phyloP scores from a whole-genome alignment of 2,113 vertebrate genomes.

The Amazona vittata region DNA sequence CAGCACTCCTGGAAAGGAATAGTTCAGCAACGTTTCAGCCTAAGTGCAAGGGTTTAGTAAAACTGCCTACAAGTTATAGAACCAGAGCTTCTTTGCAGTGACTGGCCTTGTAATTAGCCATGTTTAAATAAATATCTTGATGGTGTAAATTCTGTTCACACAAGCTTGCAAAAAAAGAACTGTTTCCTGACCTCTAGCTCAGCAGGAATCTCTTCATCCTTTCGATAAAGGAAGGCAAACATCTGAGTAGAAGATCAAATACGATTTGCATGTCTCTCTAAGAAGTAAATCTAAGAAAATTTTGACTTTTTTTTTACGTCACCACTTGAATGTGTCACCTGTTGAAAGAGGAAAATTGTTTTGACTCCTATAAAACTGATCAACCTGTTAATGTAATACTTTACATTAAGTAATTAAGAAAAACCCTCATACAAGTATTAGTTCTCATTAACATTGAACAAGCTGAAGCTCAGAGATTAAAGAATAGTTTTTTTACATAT shows the following conservation, averaged over 20 bases:
- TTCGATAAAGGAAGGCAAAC: neutral
- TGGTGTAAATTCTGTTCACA: neutral
- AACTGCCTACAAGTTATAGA: neutral
- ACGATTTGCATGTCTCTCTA: neutral
- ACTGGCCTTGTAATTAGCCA: neutral
- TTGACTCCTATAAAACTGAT: neutral
- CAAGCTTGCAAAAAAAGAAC: neutral
- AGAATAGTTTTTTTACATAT: neutral
- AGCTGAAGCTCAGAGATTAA: constrained; percentile 6
- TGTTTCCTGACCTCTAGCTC: neutral
- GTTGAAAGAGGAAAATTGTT: neutral
- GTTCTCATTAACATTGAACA: neutral
- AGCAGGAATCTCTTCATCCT: neutral
- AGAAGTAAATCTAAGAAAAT: neutral
- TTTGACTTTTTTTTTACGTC: neutral
- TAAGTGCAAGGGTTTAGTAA: neutral
- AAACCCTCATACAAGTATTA: neutral
- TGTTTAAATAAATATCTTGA: neutral
- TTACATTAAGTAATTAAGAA: neutral
- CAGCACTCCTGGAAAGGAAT: neutral
- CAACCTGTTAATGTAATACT: neutral
- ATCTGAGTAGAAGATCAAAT: neutral
- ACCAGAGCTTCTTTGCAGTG: neutral
- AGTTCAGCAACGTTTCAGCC: neutral
- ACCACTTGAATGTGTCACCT: neutral